phyloP scores from a whole-genome alignment of 2,113 vertebrate species.

The Prietella phreatophila region DNA sequence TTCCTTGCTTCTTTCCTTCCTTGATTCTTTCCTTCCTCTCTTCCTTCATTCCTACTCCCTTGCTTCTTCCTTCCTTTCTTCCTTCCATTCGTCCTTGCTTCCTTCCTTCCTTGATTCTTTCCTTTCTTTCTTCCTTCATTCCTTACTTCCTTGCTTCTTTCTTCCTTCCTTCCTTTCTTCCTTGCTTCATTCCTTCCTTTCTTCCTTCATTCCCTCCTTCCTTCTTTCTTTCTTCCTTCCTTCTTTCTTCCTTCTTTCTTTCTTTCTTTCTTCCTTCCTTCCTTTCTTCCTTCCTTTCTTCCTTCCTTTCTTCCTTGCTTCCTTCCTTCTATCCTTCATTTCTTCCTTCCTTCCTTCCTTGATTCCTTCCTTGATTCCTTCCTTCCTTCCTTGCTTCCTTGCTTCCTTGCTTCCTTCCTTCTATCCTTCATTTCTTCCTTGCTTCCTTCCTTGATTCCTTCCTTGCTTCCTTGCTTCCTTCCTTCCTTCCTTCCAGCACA shows the following conservation, averaged over 20 bases:
- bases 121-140: too few species aligned
- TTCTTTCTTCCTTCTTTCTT: neutral
- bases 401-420: neutral
- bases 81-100: neutral
- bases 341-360: neutral
- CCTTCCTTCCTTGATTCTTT: neutral
- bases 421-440: too few species aligned
- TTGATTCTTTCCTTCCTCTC: neutral
- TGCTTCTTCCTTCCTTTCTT: neutral
- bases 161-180: neutral
- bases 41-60: too few species aligned
- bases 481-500: too few species aligned
- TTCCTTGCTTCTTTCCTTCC: neutral
- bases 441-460: neutral
- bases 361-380: neutral
- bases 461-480: neutral
- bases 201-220: neutral
- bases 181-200: neutral
- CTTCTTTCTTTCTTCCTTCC: neutral
- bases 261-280: too few species aligned
- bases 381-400: neutral
- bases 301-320: neutral
- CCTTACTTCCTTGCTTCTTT: neutral
- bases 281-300: neutral
- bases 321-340: neutral